Base-by-base conservation (phyloP, 2,888 invertebrate species). In the Ennomos erosarius region DNA sequence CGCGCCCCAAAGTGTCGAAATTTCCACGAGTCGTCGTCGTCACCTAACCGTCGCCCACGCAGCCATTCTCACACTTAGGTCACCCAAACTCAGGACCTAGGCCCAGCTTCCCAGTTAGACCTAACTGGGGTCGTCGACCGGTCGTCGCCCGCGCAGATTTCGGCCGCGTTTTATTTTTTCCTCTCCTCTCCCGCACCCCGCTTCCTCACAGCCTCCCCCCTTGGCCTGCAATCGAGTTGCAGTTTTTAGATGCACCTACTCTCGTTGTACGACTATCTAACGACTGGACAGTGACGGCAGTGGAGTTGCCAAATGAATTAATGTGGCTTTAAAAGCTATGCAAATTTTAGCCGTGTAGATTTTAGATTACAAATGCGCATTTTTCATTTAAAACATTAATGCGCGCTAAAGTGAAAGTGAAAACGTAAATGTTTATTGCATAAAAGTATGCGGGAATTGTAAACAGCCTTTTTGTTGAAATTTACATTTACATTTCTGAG, bases 191-290 rank as follows among this genome's bases (percentile, higher is more conserved):
- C 54, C 39, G 26, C 26, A 0, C 67, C 61, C 55, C 64, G 59
- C 65, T 59, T 55, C 57, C 54, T 52, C 48, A 59, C 74, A 63
- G 55, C 63, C 54, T 65, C 65, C 73, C 71, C 81, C 59, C 78
- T 79, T 79, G 79, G 81, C 84, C 75, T 73, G 82, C 80, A 87
- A 88, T 88, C 89, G 89, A 79, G 86, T 86, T 89, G 91, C 91
- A 88, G 85, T 91, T 91, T 92, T 91, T 92, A 92, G 91, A 92
- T 87, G 88, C 89, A 88, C 91, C 91, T 91, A 90, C 91, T 90
- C 82, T 78, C 78, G 82, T 80, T 79, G 79, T 89, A 88, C 81
- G 87, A 88, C 87, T 90, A 90, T 92, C 91, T 91, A 92, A 91
- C 90, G 82, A 82, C 80, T 55, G 84, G 57, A 81, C 78, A 83